Base-by-base conservation (phyloP, 1,140 invertebrate species). In the Aplysia californica region DNA sequence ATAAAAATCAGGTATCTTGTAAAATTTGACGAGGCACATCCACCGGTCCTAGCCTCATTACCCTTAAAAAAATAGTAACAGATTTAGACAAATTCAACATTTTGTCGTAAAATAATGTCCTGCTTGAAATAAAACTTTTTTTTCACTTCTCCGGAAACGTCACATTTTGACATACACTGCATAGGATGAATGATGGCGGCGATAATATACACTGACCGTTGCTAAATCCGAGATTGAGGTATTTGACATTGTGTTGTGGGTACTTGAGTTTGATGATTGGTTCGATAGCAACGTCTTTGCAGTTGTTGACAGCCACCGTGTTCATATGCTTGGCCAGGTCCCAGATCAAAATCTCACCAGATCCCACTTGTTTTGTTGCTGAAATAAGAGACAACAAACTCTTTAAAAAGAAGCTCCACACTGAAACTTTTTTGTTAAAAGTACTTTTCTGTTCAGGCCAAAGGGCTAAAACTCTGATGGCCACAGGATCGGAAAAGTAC, bases 161-260 rank as follows among this genome's bases (percentile, higher is more conserved):
- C 26, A 26, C 26, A 61, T 61, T 18, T 26, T 18, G 26, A 18
- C 6, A 26, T 6, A 26, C 26, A 29, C 58, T 6, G 15, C 10
- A 18, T 61, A 55, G n/a, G n/a, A n/a, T n/a, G n/a, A n/a, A n/a
- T n/a, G n/a, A n/a, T n/a, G n/a, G n/a, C n/a, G n/a, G n/a, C n/a
- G n/a, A n/a, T n/a, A n/a, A n/a, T n/a, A 29, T 44, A 31, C 4
- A 38, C 72, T 83, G 83, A 91, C 90, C 86, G 80, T 78, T 78
- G 73, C 83, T 82, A 58, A 84, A 83, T 20, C 90, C 88, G 55
- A 91, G 87, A 76, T 89, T 90, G 82, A 92, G 89, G 78, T 91
- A 92, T 78, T 91, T 91, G 36, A 91, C 90, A 73, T 89, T 88
- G 4, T 89, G 89, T 67, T 86, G 79, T 26, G 87, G 89, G 85